Evolutionary conservation across 2,888 invertebrate genomes (phyloP).

Genomic region (Chymomyza caudatula): DNA sequence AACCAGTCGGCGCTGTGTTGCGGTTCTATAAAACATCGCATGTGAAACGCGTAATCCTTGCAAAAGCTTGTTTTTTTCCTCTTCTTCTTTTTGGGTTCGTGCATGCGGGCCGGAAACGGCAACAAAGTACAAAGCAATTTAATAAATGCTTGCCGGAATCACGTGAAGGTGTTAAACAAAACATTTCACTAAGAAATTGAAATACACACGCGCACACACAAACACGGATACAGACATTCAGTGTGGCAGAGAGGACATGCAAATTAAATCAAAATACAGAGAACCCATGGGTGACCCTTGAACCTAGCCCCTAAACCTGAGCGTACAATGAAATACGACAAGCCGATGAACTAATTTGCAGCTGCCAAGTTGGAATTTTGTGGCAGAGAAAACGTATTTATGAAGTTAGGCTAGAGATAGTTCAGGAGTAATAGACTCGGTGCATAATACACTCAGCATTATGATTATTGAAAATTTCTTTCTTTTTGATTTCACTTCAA

Average conservation of each 20-base stretch:
- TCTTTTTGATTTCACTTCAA: too few species aligned
- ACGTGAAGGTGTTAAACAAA: slow-evolving; percentile 72
- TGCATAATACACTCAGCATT: too few species aligned
- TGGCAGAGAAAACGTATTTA: background rate
- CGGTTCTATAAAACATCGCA: background rate
- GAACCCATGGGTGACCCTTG: background rate
- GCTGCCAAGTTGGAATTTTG: background rate
- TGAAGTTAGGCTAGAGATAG: too few species aligned
- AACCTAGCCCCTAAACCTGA: background rate
- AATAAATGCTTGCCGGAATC: slow-evolving; percentile 68
- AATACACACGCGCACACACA: background rate
- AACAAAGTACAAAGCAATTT: slow-evolving; percentile 70
- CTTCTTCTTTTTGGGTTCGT: slow-evolving; percentile 36
- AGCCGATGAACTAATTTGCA: background rate
- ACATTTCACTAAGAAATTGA: slow-evolving; percentile 42
- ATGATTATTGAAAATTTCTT: too few species aligned
- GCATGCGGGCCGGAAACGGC: slow-evolving; percentile 61
- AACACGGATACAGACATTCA: background rate
- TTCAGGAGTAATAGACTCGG: too few species aligned
- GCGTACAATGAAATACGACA: too few species aligned
- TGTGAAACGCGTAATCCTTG: background rate
- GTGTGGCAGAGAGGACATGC: background rate
- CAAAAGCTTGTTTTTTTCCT: slow-evolving; percentile 13
- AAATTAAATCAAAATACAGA: background rate
- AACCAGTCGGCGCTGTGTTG: slow-evolving; percentile 7